Conservation (phyloP, 2,797 vertebrate genomes). For the Notoglanidium macrostoma region DNA sequence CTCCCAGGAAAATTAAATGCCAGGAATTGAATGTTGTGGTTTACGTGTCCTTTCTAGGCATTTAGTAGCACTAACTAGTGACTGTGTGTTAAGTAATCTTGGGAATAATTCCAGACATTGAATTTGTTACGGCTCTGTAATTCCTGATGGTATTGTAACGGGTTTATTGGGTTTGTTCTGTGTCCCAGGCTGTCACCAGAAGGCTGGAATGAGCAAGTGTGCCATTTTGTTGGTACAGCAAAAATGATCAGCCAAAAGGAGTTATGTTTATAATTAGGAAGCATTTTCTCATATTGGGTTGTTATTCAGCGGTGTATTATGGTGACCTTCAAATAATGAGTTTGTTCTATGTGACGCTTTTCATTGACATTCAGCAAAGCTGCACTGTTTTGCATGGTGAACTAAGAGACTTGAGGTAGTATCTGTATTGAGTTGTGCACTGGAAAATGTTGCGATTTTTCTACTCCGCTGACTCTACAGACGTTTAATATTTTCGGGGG, state of each 20-base stretch:
- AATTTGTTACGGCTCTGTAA: not conserved
- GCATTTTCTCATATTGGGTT: not conserved
- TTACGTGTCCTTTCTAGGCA: not conserved
- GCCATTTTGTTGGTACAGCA: slow-evolving; percentile 3
- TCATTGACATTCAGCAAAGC: not conserved
- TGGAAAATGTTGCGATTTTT: not conserved
- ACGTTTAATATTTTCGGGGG: not conserved
- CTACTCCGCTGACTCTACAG: not conserved
- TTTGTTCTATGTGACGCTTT: not conserved
- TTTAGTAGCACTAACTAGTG: not conserved
- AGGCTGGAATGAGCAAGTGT: not conserved
- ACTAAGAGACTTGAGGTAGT: not conserved
- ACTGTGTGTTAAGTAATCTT: not conserved
- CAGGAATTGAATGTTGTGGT: not conserved
- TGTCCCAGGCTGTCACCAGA: not conserved
- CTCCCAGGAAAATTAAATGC: not conserved
- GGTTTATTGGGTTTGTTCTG: not conserved
- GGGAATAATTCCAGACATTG: not conserved
- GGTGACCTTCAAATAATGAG: slow-evolving; percentile 22
- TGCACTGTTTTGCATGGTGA: not conserved
- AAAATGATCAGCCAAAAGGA: not conserved
- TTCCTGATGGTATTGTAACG: not conserved
- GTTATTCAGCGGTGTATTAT: not conserved
- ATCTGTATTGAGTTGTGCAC: not conserved
- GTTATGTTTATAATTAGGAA: not conserved